Evolutionary conservation across 2,888 invertebrate species (phyloP).

Genomic region (Trichopria drosophilae): DNA sequence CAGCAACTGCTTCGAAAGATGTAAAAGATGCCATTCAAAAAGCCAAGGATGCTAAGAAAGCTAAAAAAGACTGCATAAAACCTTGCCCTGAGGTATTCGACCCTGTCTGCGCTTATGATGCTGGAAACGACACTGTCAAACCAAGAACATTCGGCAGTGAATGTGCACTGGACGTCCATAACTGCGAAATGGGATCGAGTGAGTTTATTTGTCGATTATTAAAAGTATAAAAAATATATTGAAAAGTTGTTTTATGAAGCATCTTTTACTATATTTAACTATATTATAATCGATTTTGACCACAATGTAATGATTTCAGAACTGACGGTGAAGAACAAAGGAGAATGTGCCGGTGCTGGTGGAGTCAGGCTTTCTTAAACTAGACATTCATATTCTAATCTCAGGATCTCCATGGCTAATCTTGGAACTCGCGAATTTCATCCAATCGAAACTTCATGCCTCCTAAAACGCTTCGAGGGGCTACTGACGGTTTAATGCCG

Average conservation of each 20-base stretch:
- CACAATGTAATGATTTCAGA: constrained; percentile 59
- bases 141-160: constrained; percentile 66
- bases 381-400: too few species aligned
- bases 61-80: constrained; percentile 64
- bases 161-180: constrained; percentile 68
- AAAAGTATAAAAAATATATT: background rate
- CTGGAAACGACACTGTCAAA: constrained; percentile 59
- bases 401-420: too few species aligned
- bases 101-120: constrained; percentile 68
- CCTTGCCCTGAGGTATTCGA: constrained; percentile 55
- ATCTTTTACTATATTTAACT: too few species aligned
- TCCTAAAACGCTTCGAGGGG: too few species aligned
- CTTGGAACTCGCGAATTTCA: too few species aligned
- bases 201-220: constrained; percentile 48
- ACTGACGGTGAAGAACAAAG: constrained; percentile 64
- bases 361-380: constrained; percentile 68
- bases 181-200: constrained; percentile 70
- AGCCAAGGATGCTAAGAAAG: constrained; percentile 67
- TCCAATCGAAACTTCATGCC: too few species aligned
- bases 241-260: too few species aligned
- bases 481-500: too few species aligned
- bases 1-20: constrained; percentile 47
- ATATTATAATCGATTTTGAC: too few species aligned
- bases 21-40: constrained; percentile 53
- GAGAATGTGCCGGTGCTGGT: constrained; percentile 67